Evolutionary conservation across 2,888 invertebrate genomes (phyloP).

Genomic region (Drosophila nr. perissopoda): DNA sequence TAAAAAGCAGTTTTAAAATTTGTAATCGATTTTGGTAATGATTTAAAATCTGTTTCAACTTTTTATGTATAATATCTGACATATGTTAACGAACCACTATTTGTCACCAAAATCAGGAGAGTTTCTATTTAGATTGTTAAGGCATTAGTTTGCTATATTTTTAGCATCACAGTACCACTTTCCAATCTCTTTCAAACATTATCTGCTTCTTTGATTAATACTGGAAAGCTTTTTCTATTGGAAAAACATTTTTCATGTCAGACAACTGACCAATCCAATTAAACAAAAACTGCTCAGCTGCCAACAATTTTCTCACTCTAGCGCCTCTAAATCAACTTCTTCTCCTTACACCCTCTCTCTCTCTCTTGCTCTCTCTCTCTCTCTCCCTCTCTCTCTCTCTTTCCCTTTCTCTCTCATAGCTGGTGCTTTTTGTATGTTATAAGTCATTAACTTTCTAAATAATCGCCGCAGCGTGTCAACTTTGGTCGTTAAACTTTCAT

Average conservation of each 20-base stretch:
- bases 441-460: conserved; percentile 82
- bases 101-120: not conserved
- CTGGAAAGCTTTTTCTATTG: conserved; percentile 55
- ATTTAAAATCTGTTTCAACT: not conserved
- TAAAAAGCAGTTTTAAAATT: not conserved
- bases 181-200: not conserved
- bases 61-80: not conserved
- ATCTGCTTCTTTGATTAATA: conserved; percentile 35
- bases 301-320: conserved; percentile 52
- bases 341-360: not conserved
- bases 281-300: conserved; percentile 55
- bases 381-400: not conserved
- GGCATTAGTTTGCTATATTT: not conserved
- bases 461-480: conserved; percentile 81
- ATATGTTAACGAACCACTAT: not conserved
- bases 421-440: conserved; percentile 67
- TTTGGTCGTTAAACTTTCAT: conserved; percentile 81
- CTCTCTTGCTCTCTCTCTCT: conserved; percentile 2
- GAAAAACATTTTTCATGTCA: conserved; percentile 63
- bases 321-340: conserved; percentile 46
- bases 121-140: not conserved
- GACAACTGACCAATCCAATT: conserved; percentile 64
- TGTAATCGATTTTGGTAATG: not conserved
- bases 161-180: not conserved
- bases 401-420: conserved; percentile 23